Conservation (phyloP, 1,140 invertebrate genomes). For the Caenorhabditis remanei region DNA sequence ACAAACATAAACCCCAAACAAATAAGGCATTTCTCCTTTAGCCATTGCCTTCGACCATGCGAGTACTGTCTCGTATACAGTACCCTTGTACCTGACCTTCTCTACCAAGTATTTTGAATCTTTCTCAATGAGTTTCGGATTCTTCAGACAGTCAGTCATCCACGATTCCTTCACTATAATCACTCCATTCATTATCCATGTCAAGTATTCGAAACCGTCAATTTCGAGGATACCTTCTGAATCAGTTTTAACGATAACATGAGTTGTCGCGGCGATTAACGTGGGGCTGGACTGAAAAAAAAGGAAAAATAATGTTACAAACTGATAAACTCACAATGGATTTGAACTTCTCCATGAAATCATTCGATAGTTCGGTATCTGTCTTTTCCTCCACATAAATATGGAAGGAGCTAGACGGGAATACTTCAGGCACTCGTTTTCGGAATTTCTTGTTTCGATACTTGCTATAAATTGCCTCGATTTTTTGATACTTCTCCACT, state of each 20-base stretch:
- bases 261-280: neutral
- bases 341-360: neutral
- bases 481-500: neutral
- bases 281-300: neutral
- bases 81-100: neutral
- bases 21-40: neutral
- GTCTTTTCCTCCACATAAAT: neutral
- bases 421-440: neutral
- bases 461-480: neutral
- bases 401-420: neutral
- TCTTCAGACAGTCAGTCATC: neutral
- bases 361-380: neutral
- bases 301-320: too few species aligned
- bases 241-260: neutral
- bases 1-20: neutral
- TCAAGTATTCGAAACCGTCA: neutral
- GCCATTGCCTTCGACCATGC: neutral
- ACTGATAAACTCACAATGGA: constrained; percentile 5
- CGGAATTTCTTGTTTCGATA: constrained; percentile 28
- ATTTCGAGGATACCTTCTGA: neutral
- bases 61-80: constrained; percentile 5
- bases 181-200: neutral
- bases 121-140: neutral
- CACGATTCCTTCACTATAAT: constrained; percentile 11
- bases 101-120: constrained; percentile 6